Percentiles rank a stretch among this genome's conserved stretches.
These are phyloP conservation scores for Heliocidaris tuberculata DNA, from an alignment of 35 echinoderm and acorn worm species.

Conservation along the genomic window DNA sequence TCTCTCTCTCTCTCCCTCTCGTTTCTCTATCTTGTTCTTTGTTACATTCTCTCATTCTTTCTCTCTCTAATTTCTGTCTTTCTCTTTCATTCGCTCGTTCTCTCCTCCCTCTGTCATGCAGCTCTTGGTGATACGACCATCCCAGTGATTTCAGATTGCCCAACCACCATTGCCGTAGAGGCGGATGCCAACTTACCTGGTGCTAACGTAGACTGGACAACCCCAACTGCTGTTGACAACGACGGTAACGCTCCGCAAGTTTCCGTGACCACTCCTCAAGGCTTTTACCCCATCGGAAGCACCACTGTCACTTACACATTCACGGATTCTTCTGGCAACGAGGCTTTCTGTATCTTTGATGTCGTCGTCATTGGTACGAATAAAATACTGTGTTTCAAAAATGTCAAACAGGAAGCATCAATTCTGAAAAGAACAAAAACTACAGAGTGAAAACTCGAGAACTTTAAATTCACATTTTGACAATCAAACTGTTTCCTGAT, in stretches of 20 bases:
- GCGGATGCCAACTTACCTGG: not conserved
- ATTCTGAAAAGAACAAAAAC: too few relatives aligned
- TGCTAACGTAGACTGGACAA: slow-evolving; percentile 24
- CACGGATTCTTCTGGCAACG: slow-evolving; percentile 53
- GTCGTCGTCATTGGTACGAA: slow-evolving; percentile 49
- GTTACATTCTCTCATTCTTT: not conserved
- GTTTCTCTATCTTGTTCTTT: too few relatives aligned
- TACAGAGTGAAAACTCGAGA: too few relatives aligned
- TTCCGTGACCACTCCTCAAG: slow-evolving; percentile 36
- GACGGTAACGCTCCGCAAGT: slow-evolving; percentile 23
- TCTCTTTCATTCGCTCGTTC: not conserved
- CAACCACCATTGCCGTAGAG: not conserved
- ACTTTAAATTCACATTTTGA: too few relatives aligned
- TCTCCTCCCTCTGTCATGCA: not conserved
- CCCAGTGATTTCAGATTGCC: slow-evolving; percentile 55
- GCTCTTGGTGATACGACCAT: slow-evolving; percentile 33
- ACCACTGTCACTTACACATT: slow-evolving; percentile 68
- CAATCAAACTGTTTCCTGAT: too few relatives aligned
- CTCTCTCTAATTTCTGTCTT: not conserved
- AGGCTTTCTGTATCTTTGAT: slow-evolving; percentile 59
- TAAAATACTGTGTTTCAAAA: not conserved
- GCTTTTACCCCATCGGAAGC: slow-evolving; percentile 50
- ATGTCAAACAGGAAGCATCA: too few relatives aligned
- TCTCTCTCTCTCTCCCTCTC: not conserved
- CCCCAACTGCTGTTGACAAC: slow-evolving; percentile 19